phyloP scores from a whole-genome alignment of 2,797 vertebrate species.

The Mionectes olivaceus region DNA sequence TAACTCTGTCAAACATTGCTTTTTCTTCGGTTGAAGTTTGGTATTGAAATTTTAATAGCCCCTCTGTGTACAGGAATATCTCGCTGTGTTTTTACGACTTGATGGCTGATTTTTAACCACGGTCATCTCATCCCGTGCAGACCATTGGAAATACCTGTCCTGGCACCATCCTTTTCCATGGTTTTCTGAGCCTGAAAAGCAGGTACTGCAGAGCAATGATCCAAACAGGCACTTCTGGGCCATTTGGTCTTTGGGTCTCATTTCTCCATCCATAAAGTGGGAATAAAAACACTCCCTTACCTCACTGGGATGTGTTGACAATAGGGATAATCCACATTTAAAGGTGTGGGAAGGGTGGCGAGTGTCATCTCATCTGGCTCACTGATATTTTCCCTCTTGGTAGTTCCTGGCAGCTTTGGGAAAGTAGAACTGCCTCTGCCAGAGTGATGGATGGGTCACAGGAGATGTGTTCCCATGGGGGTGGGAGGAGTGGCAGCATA shows the following conservation, averaged over 20 bases:
- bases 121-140: accelerated
- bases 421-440: neutral
- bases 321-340: neutral
- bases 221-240: accelerated
- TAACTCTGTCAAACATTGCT: neutral
- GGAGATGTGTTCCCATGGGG: neutral
- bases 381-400: neutral
- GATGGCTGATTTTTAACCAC: accelerated
- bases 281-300: neutral
- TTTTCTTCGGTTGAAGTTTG: neutral
- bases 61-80: accelerated
- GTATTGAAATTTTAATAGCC: neutral
- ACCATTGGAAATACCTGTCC: neutral
- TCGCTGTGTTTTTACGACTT: neutral
- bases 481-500: neutral
- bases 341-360: neutral
- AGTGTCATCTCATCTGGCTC: neutral
- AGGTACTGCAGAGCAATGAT: neutral
- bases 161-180: neutral
- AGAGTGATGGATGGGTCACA: neutral
- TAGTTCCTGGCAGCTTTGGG: neutral
- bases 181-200: neutral
- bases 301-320: accelerated
- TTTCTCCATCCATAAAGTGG: neutral
- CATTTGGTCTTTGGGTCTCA: neutral